Percentiles rank a stretch among this genome's conserved stretches.
These are phyloP conservation scores for Eilema sororculum DNA, from an alignment of 2,888 invertebrate genomes.

Conservation along the genomic window DNA sequence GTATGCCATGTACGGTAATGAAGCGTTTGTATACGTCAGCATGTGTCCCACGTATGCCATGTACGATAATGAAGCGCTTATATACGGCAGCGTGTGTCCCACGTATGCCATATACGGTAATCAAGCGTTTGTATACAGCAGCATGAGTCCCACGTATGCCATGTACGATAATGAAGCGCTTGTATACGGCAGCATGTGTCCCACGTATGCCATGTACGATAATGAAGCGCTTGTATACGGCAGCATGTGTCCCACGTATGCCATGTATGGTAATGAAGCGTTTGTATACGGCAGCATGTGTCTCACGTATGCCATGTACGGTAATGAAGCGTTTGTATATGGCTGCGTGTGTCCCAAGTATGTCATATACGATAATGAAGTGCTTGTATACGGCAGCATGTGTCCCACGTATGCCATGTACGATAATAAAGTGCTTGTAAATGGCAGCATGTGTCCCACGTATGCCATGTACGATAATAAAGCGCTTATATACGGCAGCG, in stretches of 20 bases:
- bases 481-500: background rate
- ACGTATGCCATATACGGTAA: background rate
- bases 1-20: background rate
- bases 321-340: background rate
- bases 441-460: background rate
- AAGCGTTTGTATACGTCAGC: background rate
- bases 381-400: background rate
- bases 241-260: background rate
- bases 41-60: background rate
- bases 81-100: background rate
- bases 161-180: conserved; percentile 12
- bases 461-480: background rate
- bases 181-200: conserved; percentile 25
- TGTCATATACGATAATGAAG: background rate
- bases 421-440: background rate
- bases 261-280: background rate
- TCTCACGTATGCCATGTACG: background rate
- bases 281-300: background rate
- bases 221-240: background rate
- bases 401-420: background rate
- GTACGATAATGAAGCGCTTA: background rate
- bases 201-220: background rate
- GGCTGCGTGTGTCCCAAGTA: background rate
- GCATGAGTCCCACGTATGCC: background rate
- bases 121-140: background rate